These are phyloP conservation scores for Drosophila meridiana DNA, from an alignment of 2,888 invertebrate species.

Conservation along the genomic window DNA sequence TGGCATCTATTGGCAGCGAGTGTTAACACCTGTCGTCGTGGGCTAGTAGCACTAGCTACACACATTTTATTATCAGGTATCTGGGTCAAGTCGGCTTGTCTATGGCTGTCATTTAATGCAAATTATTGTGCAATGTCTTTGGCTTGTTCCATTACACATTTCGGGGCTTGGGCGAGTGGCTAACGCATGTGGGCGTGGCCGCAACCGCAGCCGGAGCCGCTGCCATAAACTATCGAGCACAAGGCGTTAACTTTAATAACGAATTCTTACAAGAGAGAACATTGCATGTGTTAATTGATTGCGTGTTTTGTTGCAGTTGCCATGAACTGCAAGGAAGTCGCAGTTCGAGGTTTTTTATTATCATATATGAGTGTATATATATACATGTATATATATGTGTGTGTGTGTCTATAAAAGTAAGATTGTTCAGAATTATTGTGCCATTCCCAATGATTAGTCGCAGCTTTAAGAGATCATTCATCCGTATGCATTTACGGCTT, in stretches of 20 bases:
- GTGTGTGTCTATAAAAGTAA: not conserved
- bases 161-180: conserved; percentile 50
- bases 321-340: conserved; percentile 53
- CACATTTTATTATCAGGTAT: conserved; percentile 54
- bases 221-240: conserved; percentile 41
- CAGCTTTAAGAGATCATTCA: not conserved
- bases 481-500: not conserved
- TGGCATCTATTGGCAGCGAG: conserved; percentile 32
- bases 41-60: conserved; percentile 26
- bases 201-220: not conserved
- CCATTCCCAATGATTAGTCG: not conserved
- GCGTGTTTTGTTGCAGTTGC: conserved; percentile 18
- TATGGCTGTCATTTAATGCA: conserved; percentile 71
- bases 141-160: conserved; percentile 63
- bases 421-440: not conserved
- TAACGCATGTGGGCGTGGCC: conserved; percentile 64
- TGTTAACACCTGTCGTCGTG: conserved; percentile 62
- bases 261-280: conserved; percentile 30
- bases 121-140: conserved; percentile 64
- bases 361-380: too few species aligned
- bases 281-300: conserved; percentile 21
- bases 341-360: not conserved
- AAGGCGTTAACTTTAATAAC: conserved; percentile 43
- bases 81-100: conserved; percentile 73
- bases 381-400: not conserved